Conservation (phyloP, 2,797 vertebrate species). For the Myotis daubentonii region DNA sequence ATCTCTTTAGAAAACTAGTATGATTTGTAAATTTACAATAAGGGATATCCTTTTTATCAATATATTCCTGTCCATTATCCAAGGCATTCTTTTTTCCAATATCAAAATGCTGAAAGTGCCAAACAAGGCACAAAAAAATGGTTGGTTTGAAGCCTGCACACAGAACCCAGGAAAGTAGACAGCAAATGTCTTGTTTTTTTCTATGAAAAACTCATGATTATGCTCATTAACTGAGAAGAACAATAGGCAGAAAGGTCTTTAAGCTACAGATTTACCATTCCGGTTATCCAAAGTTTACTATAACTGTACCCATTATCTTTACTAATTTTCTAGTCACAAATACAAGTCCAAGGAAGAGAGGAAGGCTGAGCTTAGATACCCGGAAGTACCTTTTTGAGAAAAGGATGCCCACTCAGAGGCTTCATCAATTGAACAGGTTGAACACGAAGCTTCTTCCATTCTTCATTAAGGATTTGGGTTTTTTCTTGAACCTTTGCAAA, state of each 20-base stretch:
- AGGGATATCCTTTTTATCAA: background rate
- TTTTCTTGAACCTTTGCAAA: slow-evolving; percentile 94
- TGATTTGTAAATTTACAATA: background rate
- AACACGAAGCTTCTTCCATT: slow-evolving; percentile 95
- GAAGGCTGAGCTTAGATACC: background rate
- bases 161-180: background rate
- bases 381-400: slow-evolving; percentile 91
- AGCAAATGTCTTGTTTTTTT: background rate
- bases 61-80: background rate
- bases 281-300: background rate
- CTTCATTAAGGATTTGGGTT: slow-evolving; percentile 92
- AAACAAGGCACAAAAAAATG: background rate
- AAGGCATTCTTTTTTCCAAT: background rate
- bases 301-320: background rate
- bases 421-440: slow-evolving; percentile 93
- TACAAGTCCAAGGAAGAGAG: background rate
- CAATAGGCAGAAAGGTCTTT: background rate
- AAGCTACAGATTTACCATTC: background rate
- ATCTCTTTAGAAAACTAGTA: slow-evolving; percentile 3
- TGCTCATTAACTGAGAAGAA: background rate
- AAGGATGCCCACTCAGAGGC: slow-evolving; percentile 87
- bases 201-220: background rate
- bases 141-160: background rate
- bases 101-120: background rate
- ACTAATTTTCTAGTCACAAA: slow-evolving; percentile 11